Conservation (phyloP, 1,140 invertebrate genomes). For the Archivesica marissinica region DNA sequence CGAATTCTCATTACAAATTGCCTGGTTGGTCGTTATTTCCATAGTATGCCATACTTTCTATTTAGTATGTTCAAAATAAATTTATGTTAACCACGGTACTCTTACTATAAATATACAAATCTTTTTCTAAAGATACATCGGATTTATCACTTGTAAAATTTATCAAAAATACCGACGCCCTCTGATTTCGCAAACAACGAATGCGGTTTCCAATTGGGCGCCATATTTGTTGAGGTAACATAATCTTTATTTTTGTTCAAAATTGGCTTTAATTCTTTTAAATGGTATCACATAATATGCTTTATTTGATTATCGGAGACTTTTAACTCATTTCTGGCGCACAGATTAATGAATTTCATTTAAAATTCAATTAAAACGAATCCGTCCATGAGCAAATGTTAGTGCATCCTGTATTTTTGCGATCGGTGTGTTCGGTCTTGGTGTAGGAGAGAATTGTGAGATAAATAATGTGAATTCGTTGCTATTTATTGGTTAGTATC, state of each 20-base stretch:
- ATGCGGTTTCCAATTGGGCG: background rate
- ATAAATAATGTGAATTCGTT: background rate
- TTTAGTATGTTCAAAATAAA: background rate
- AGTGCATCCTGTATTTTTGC: background rate
- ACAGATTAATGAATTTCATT: background rate
- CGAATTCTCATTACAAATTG: background rate
- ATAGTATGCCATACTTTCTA: background rate
- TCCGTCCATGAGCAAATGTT: background rate
- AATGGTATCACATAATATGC: background rate
- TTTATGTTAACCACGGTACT: background rate
- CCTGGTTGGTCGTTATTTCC: background rate
- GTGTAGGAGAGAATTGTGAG: no score
- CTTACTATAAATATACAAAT: background rate
- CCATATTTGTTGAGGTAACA: conserved; percentile 24
- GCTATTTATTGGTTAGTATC: background rate
- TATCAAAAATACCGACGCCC: conserved; percentile 7
- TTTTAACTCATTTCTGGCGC: background rate
- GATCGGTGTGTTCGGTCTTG: no score
- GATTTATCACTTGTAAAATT: background rate
- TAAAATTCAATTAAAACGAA: background rate
- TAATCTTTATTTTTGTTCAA: background rate
- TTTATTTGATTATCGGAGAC: background rate
- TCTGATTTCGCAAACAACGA: background rate
- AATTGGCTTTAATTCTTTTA: background rate
- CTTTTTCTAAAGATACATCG: background rate